Evolutionary conservation across 1,140 invertebrate species (phyloP), one percentile per base, ranked within the genome.

Genomic region (Rhynchophorus ferrugineus): DNA sequence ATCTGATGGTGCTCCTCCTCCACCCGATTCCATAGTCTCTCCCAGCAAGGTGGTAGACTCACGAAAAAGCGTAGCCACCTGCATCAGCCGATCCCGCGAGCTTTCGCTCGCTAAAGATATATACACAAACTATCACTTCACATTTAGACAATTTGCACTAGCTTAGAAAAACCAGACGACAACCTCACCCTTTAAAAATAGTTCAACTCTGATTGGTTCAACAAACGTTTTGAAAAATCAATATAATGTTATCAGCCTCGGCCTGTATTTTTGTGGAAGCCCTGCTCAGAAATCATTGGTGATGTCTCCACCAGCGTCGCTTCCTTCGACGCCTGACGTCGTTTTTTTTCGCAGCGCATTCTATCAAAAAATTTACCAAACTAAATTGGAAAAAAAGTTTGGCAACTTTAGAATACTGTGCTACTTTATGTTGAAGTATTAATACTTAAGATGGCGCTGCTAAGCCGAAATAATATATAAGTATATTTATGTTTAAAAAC

Each of bases 31-130:
- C 65, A 73, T 81, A 44, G 74, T 75, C 58, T 79, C 81, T 61
- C 80, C 80, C 57, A 82, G 71, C 64, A 83, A 73, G 63, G 78
- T 80, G 62, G 80, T 77, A 63, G 79, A 79, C 71, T 83, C 81
- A 56, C 80, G 75, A 67, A 83, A 83, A 64, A 83, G 65, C 68
- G 79, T 82, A 62, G 81, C 81, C 65, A 83, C 80, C 74, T 83
- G 81, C 81, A 83, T 83, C 63, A 52, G 59, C 54, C 54, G 47
- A 52, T 57, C 54, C 50, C 56, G 46, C 64, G 64, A 62, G 64
- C 64, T 64, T 47, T 56, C 55, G 60, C 51, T 51, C 60, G 59
- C 58, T 45, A 56, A 59, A 60, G 59, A 58, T 59, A 44, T 53
- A 47, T 44, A 58, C 59, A 58, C 52, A 56, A 49, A 41, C 60